Evolutionary conservation across 2,113 vertebrate genomes (phyloP).

Genomic region (Mesoclemmys tuberculata): DNA sequence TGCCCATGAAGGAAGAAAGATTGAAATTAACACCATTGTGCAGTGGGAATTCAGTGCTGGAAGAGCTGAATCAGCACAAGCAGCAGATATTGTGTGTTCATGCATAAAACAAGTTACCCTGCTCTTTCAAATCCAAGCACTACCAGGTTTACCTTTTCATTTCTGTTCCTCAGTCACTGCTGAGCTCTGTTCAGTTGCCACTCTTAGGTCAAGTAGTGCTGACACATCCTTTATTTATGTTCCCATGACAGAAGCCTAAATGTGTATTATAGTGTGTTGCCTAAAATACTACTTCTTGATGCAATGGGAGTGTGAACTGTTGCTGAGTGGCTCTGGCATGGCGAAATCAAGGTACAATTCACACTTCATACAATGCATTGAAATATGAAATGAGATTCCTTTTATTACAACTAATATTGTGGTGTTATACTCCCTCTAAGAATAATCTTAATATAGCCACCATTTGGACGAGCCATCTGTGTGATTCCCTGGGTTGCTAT

Average conservation of each 20-base stretch:
- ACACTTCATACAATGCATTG: neutral
- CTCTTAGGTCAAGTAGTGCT: neutral
- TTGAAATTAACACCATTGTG: neutral
- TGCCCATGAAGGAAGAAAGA: neutral
- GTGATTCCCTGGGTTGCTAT: neutral
- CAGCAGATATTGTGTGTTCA: neutral
- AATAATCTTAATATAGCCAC: neutral
- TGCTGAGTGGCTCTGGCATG: neutral
- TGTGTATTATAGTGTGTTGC: neutral
- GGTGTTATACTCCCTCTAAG: neutral
- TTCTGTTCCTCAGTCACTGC: neutral
- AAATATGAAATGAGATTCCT: neutral
- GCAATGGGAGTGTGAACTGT: neutral
- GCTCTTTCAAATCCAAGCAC: neutral
- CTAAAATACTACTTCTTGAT: neutral
- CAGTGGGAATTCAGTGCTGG: neutral
- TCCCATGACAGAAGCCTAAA: neutral
- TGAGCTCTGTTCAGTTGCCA: neutral
- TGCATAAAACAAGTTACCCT: neutral
- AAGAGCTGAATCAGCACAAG: neutral
- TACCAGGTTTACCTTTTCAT: neutral
- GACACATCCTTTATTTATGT: neutral
- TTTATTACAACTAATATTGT: neutral
- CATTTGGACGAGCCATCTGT: neutral
- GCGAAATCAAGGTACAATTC: neutral